phyloP scores from a whole-genome alignment of 1,140 invertebrate species.

The Drosophila rufa region DNA sequence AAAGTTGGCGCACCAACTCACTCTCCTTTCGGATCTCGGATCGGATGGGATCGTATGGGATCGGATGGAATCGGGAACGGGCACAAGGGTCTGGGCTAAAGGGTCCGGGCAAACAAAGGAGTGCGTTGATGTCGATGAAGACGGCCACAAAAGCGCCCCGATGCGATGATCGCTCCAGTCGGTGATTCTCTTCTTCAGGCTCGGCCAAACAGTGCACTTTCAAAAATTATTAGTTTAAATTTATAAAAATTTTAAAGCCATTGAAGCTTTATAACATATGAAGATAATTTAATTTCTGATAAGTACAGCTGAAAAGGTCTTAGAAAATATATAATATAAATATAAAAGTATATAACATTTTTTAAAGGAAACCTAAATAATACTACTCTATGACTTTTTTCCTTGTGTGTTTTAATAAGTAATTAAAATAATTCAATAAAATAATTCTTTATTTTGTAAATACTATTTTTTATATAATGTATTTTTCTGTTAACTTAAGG shows the following conservation, averaged over 20 bases:
- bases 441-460: no score
- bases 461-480: neutral
- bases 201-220: neutral
- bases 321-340: no score
- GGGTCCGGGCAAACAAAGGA: slow-evolving; percentile 46
- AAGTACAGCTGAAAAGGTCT: no score
- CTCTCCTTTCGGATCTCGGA: slow-evolving; percentile 27
- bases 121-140: slow-evolving; percentile 59
- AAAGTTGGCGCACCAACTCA: slow-evolving; percentile 70
- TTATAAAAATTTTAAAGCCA: no score
- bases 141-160: slow-evolving; percentile 76
- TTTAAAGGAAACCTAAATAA: neutral
- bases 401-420: no score
- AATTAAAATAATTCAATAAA: no score
- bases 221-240: neutral
- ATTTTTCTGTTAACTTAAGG: neutral
- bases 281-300: no score
- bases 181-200: slow-evolving; percentile 31
- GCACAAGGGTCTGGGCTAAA: slow-evolving; percentile 26
- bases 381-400: no score
- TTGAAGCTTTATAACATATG: no score
- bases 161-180: slow-evolving; percentile 75
- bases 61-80: slow-evolving; percentile 35
- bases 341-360: no score
- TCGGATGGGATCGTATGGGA: slow-evolving; percentile 9